Conservation (phyloP, 2,113 vertebrate species). For the Crotalus horridus region DNA sequence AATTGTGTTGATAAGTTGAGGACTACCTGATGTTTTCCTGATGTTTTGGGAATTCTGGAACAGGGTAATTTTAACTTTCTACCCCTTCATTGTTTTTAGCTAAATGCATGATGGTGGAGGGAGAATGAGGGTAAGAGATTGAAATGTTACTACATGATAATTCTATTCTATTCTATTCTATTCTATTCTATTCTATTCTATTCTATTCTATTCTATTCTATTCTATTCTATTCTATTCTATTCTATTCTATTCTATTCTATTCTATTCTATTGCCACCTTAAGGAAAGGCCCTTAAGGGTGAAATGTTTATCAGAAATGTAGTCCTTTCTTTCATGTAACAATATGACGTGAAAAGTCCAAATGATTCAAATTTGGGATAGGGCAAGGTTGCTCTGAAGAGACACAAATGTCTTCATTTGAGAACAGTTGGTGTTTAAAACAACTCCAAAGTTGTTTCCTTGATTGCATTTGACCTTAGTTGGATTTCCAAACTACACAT, state of each 20-base stretch:
- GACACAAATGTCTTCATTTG: not conserved
- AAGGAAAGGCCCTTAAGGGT: not conserved
- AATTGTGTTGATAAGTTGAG: not conserved
- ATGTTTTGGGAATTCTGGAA: not conserved
- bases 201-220: no score
- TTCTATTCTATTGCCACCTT: not conserved
- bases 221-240: no score
- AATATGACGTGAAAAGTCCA: not conserved
- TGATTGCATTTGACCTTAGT: not conserved
- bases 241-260: no score
- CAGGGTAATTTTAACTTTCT: not conserved
- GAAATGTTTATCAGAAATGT: not conserved
- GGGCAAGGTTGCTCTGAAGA: not conserved
- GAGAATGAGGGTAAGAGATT: not conserved
- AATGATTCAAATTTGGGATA: not conserved
- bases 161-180: no score
- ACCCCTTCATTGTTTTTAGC: not conserved
- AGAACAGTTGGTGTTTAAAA: not conserved
- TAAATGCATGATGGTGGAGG: not conserved
- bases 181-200: no score
- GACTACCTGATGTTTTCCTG: not conserved
- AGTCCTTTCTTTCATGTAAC: not conserved
- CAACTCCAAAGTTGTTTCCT: not conserved
- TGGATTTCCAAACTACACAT: not conserved
- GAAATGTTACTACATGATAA: not conserved